Evolutionary conservation across 2,888 invertebrate species (phyloP), one percentile per base, ranked within the genome.

Genomic region (Andrena hattorfiana): DNA sequence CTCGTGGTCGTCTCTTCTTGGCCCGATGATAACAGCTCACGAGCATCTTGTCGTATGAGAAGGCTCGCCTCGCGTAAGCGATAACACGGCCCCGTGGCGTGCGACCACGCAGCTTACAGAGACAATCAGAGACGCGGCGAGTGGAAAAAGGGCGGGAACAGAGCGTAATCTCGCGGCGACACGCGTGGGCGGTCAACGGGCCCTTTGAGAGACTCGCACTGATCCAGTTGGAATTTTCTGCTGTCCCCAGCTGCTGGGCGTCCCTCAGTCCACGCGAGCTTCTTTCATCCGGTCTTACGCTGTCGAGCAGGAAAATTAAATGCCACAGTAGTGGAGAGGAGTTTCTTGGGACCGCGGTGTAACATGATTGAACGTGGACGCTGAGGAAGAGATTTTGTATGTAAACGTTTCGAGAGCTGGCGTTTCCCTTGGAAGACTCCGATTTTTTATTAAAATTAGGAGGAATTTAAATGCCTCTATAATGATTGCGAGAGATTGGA

Each of bases 11-110:
- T 69, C 59, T 69, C 68, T 64, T 28, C 32, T 32, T 20, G 28
- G 42, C 35, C 48, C 72, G 26, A 70, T 69, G 84, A 84, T 86
- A 87, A 83, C 81, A 85, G 84, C 89, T 85, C 72, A 89, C 89
- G 84, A 80, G 68, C 28, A 51, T 48, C 79, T 72, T 84, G 89
- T 86, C 82, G 71, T 70, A 79, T 75, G 51, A 75, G 72, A 83
- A 85, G 84, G 81, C 68, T 86, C 51, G 77, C 75, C 63, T 75
- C 73, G 71, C 69, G 66, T 73, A 48, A 67, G 48, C 73, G 87
- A 87, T 83, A 87, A 88, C 77, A 59, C 64, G 67, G 30, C 49
- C 68, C 67, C 51, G 56, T 69, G 59, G 26, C 32, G 49, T 26
- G 54, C 59, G 67, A 83, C 75, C 73, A 62, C 67, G 26, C 42